Evolutionary conservation across 1,140 invertebrate genomes (phyloP).

Genomic region (Wiebesia pumilae): DNA sequence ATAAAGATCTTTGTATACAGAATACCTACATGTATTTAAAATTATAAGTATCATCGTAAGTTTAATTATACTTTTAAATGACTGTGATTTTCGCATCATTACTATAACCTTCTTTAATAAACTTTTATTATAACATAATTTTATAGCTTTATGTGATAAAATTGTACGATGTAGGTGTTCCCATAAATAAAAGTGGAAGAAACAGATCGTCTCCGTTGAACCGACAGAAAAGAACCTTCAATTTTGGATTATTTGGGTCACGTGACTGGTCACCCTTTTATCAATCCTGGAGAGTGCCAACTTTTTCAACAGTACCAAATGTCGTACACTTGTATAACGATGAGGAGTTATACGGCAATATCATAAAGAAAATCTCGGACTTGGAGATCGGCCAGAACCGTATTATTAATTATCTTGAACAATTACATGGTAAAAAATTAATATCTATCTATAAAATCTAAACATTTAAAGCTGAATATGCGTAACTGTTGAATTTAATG

Average conservation of each 20-base stretch:
- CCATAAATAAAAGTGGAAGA: background rate
- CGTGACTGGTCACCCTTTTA: slow-evolving; percentile 5
- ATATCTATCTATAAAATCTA: background rate
- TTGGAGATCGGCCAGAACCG: slow-evolving; percentile 35
- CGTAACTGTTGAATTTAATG: no score
- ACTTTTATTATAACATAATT: background rate
- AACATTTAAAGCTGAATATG: no score
- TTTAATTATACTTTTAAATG: no score
- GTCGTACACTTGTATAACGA: background rate
- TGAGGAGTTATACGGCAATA: background rate
- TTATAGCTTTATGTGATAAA: background rate
- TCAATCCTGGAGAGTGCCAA: slow-evolving; percentile 9
- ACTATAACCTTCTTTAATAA: no score
- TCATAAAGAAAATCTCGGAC: background rate
- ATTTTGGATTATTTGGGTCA: background rate
- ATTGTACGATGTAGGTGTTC: background rate
- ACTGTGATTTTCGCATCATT: no score
- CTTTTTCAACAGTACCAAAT: background rate
- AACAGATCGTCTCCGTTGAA: background rate
- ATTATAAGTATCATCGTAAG: no score
- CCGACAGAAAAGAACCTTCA: slow-evolving; percentile 23
- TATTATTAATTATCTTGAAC: slow-evolving; percentile 18
- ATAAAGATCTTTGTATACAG: no score
- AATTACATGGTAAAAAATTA: background rate
- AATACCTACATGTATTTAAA: no score